Evolutionary conservation across 2,888 invertebrate species (phyloP), one percentile per base, ranked within the genome.

Genomic region (Cantharis flavilabris): DNA sequence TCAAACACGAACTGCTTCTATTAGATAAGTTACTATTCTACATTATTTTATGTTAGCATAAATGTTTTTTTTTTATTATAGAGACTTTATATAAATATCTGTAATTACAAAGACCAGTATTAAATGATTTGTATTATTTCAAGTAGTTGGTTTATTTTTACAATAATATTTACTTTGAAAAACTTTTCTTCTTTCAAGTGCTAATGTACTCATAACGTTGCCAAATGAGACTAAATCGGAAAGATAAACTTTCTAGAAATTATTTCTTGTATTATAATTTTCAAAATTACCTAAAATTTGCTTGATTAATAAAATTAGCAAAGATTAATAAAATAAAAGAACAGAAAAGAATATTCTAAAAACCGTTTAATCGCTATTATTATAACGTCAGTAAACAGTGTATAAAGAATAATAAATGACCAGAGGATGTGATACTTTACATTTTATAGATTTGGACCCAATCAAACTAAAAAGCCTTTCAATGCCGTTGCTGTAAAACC

Each of bases 1-100:
- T 11, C 87, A 87, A 80, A 87, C 86, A 16, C 82, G 85, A 79
- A 86, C 84, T 67, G 87, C 87, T n/a, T 84, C 85, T 1, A 82
- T 85, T 69, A 85, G 83, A 83, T 85, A 83, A 83, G 70, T 23
- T 13, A 69, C 28, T 20, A 20, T n/a, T n/a, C 13, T 7, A n/a
- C 49, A 49, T n/a, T 49, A 49, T 49, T 49, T n/a, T n/a, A 49
- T 49, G 49, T 49, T 49, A 49, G 49, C 49, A 49, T 49, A 13
- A 9, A 49, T 49, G 49, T 49, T 49, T 49, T 49, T n/a, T 18
- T 33, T 49, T 49, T 49, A n/a, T 49, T 49, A 49, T 49, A 9
- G 49, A 49, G 49, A 49, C 49, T 49, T 49, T 49, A 49, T 49
- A 49, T 49, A 49, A 49, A 49, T 49, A 49, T 49, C 49, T 49